Evolutionary conservation across 35 echinoderm and acorn worm genomes (phyloP).

Genomic region (Apostichopus californicus): DNA sequence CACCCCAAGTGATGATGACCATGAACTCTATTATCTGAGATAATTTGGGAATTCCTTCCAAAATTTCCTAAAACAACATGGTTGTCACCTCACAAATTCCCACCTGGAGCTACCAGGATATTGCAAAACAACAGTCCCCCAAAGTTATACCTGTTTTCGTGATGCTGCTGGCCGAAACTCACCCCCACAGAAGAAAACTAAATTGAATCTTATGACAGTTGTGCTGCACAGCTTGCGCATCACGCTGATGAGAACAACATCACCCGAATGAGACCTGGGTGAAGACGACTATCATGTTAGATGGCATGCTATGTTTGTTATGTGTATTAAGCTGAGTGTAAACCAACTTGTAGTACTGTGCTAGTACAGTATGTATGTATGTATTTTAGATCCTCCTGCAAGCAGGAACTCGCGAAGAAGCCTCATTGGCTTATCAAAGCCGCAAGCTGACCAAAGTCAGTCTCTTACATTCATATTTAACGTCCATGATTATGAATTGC

Average conservation of each 20-base stretch:
- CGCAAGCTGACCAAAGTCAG: too few species aligned
- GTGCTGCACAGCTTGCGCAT: slow-evolving; percentile 31
- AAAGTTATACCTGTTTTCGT: slow-evolving; percentile 24
- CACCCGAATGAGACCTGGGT: not conserved
- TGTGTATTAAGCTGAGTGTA: too few species aligned
- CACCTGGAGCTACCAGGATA: slow-evolving; percentile 28
- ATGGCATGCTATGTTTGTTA: not conserved
- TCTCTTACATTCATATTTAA: too few species aligned
- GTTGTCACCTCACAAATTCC: slow-evolving; percentile 43
- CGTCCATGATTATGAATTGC: too few species aligned
- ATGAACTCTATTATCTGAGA: slow-evolving; percentile 21
- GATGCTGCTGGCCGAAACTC: not conserved
- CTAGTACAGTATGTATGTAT: too few species aligned
- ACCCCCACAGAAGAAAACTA: slow-evolving; percentile 27
- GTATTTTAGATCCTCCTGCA: too few species aligned
- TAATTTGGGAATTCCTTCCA: slow-evolving; percentile 24
- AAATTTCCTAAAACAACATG: slow-evolving; percentile 47
- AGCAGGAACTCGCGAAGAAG: too few species aligned
- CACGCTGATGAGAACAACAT: slow-evolving; percentile 37
- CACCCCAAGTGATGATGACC: not conserved
- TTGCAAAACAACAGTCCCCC: slow-evolving; percentile 38
- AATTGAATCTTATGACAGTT: slow-evolving; percentile 55
- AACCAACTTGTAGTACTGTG: too few species aligned
- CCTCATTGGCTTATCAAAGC: too few species aligned
- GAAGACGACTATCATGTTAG: not conserved